Percentiles rank a stretch among this genome's conserved stretches.
Conservation (phyloP, 2,113 vertebrate genomes). For the Calidris pygmaea region DNA sequence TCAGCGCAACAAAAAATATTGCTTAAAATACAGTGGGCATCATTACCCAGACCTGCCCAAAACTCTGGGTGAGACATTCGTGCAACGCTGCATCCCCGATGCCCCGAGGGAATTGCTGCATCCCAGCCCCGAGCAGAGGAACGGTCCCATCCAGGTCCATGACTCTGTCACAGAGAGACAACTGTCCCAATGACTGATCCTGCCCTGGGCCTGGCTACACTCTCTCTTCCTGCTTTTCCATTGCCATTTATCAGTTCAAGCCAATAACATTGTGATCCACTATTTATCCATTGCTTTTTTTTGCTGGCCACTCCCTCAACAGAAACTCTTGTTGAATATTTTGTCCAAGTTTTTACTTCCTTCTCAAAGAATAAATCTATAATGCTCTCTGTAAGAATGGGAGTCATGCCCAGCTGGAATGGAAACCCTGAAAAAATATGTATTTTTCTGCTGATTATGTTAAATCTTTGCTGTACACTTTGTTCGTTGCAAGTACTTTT, state of each 20-base stretch:
- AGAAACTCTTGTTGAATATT: background rate
- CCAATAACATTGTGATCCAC: background rate
- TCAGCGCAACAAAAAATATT: background rate
- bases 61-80: background rate
- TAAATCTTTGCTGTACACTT: background rate
- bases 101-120: accelerated
- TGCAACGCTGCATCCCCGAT: background rate
- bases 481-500: background rate
- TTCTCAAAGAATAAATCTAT: background rate
- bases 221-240: background rate
- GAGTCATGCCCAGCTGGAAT: background rate
- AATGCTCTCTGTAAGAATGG: background rate
- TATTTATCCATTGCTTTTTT: background rate
- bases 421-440: background rate
- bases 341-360: background rate
- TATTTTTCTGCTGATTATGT: background rate
- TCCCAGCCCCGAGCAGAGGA: background rate
- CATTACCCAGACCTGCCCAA: background rate
- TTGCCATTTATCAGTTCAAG: background rate
- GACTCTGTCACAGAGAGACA: accelerated
- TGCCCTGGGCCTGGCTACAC: accelerated
- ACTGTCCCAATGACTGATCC: background rate
- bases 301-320: background rate
- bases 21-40: background rate
- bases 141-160: accelerated